A percentile compares a stretch with the other conserved stretches of the same genome.
phyloP scores from a whole-genome alignment of 2,888 invertebrate genomes.

The Schizotus pectinicornis region DNA sequence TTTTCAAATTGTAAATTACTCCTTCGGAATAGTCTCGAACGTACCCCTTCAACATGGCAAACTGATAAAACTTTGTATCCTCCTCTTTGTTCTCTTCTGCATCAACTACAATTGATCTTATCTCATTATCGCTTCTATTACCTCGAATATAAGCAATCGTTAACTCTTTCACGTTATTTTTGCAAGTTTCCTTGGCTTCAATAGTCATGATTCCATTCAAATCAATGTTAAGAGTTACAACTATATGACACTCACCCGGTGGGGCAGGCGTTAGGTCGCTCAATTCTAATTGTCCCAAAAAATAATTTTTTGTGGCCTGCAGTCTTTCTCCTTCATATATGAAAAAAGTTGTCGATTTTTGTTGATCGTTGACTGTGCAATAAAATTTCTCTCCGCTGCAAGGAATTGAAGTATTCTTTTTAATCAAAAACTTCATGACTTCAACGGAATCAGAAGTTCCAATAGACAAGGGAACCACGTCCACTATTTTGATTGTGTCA shows the following conservation, averaged over 20 bases:
- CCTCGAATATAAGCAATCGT: constrained; percentile 29
- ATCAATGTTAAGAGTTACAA: constrained; percentile 24
- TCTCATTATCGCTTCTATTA: constrained; percentile 31
- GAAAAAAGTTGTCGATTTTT: constrained; percentile 19
- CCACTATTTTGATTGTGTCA: constrained; percentile 32
- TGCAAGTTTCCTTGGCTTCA: constrained; percentile 29
- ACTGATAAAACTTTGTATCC: constrained; percentile 26
- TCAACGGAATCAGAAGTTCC: constrained; percentile 33
- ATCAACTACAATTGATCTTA: constrained; percentile 25
- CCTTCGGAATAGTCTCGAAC: constrained; percentile 18
- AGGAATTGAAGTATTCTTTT: constrained; percentile 37
- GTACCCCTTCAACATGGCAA: constrained; percentile 32
- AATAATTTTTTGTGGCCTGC: constrained; percentile 25
- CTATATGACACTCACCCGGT: constrained; percentile 21
- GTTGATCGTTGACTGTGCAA: constrained; percentile 31
- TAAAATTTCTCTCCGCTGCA: background rate
- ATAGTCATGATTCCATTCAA: constrained; percentile 37
- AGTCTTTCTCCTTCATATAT: constrained; percentile 37
- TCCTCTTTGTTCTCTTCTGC: constrained; percentile 23
- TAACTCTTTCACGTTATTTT: constrained; percentile 28
- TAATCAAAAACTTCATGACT: constrained; percentile 35
- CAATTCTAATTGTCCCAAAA: constrained; percentile 25
- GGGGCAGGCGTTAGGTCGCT: constrained; percentile 28
- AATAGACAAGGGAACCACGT: constrained; percentile 41
- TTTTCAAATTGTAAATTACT: constrained; percentile 19